Evolutionary conservation across 2,797 vertebrate species (phyloP), one percentile per base, ranked within the genome.

Genomic region (Agapornis canus): DNA sequence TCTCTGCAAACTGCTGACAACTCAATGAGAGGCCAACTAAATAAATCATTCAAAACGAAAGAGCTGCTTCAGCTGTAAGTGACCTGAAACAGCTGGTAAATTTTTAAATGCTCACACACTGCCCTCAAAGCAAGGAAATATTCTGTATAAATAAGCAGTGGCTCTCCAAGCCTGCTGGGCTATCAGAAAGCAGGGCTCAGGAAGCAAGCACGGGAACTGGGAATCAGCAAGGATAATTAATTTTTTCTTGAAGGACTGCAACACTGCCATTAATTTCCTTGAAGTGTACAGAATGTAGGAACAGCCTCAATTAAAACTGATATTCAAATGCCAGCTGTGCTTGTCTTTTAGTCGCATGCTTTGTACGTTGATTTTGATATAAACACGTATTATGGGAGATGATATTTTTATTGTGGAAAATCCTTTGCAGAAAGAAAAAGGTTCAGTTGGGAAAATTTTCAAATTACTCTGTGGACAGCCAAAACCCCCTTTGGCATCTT

Each of bases 351-450:
- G 51, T 79, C 61, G 68, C 65, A 82, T n/a, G 78, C 91, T 90
- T 76, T 78, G 94, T 65, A 92, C 94, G 96, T 56, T 96, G 96
- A 97, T 97, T 95, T 85, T 79, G 31, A 86, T 42, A 81, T 69
- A 70, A 64, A 5, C 5, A 14, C 19, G 13, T 59, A 78, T 83
- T 86, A 59, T 9, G 5, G 66, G 81, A 21, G 8, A n/a, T 29
- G 31, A 49, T 32, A 57, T 3, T 90, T 63, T 39, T 69, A 40
- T 32, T 29, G 10, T 32, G 10, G 73, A 83, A 92, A 95, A 68
- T 19, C 26, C n/a, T 70, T 59, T 27, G n/a, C 9, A 23, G n/a
- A 16, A 57, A 56, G 65, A 48, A 66, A 71, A 39, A 79, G 5
- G 8, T 59, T 56, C 6, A 43, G 66, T 47, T 37, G 22, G 7